Evolutionary conservation across 2,888 invertebrate species (phyloP), one percentile per base, ranked within the genome.

Genomic region (Norana najaformis): DNA sequence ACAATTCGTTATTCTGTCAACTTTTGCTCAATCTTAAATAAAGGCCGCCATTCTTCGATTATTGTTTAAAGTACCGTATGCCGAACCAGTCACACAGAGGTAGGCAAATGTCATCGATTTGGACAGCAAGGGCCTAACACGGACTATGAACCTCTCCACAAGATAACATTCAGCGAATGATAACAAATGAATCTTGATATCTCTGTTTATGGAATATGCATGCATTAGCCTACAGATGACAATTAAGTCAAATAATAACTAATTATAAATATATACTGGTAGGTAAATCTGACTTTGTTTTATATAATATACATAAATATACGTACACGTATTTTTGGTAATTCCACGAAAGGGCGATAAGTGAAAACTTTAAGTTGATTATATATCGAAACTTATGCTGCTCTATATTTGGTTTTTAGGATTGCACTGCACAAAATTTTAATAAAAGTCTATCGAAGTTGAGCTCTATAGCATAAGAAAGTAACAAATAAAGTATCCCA

Each of bases 51-150:
- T 23, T 53, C 13, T 6, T 69, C 69, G 30, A 69, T n/a, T 11
- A 69, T n/a, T 69, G 69, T 69, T 69, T n/a, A n/a, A 69, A 69
- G 69, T 69, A 69, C 69, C 69, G n/a, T 69, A 69, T 69, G 69
- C 69, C 69, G 69, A 69, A 69, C 69, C n/a, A n/a, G n/a, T n/a
- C n/a, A n/a, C n/a, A n/a, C n/a, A n/a, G n/a, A n/a, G n/a, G n/a
- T n/a, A n/a, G n/a, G n/a, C n/a, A n/a, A n/a, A n/a, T 69, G 69
- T 69, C 69, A 69, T 30, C 11, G 11, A n/a, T 69, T 23, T 53
- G 23, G 53, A 69, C 69, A 69, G 69, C n/a, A 69, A 69, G 69
- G 8, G n/a, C 69, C 69, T n/a, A 69, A 13, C n/a, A 5, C n/a
- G 69, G n/a, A 69, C 69, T 69, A 30, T 69, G 69, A 69, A n/a